Base-by-base conservation (phyloP, 2,113 vertebrate genomes). In the Syrmaticus mikado region DNA sequence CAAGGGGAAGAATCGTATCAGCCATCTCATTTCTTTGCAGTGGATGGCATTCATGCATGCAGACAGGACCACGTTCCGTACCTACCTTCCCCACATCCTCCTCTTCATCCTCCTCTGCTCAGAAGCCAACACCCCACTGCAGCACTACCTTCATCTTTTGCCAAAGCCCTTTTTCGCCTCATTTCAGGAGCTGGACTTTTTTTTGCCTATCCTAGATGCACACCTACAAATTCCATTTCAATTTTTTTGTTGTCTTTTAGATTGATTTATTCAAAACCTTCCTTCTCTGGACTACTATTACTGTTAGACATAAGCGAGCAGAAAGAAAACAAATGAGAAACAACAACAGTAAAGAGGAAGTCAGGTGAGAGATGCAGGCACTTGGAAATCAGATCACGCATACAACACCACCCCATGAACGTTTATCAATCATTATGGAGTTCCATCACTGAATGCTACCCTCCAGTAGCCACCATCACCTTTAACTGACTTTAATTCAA, bases 261-360 rank as follows among this genome's bases (percentile, higher is more conserved):
- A 43, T 32, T 60, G 61, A 41, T 87, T 83, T 75, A 76, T 18
- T 71, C 74, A 79, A 57, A 83, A 50, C n/a, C 52, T 89, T 91
- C 62, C 82, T 96, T 73, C 83, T 94, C 78, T 89, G 90, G 43
- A 24, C 73, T 85, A 91, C 85, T 94, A 83, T 21, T 68, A 78
- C 14, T 48, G 66, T 74, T 91, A 92, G 75, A 81, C 25, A 93
- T 94, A 83, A 94, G 86, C 90, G 91, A 75, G 88, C 76, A 97
- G 94, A 71, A 94, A 97, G 93, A 90, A 94, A 87, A 48, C 20
- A 25, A 89, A 95, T 13, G 50, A 90, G 67, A 93, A 95, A 89
- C 9, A 93, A 75, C 82, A 94, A 78, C 62, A 96, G 61, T 57
- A 83, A 72, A 92, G 74, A 82, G 73, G 62, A 92, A 76, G 55